Base-by-base conservation (phyloP, 2,113 vertebrate species). In the Gorilla gorilla region DNA sequence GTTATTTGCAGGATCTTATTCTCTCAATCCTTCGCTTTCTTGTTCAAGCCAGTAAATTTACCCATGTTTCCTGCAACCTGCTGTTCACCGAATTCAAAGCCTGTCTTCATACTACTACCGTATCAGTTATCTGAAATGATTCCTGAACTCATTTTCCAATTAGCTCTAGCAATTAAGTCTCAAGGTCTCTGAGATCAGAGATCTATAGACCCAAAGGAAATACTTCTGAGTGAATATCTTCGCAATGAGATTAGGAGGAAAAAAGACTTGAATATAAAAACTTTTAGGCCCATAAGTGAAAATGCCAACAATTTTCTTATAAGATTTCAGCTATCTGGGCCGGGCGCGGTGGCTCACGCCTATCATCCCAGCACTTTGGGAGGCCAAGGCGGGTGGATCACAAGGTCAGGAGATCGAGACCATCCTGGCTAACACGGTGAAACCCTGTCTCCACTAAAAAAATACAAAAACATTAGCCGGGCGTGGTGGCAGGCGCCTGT, bases 81-180 rank as follows among this genome's bases (percentile, higher is more conserved):
- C 32, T 98, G 99, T 64, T 99, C 99, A 59, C 99, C 99, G 48
- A 99, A 98, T 95, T 99, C 99, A 66, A 99, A 99, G 5, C 99
- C 99, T 95, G 98, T 99, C 94, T 98, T 99, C 99, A 99, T 8
- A 99, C 99, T 0, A 99, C 99, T 18, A 98, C 99, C 99, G 99
- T 99, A 99, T 99, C 96, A 99, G 99, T 99, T 30, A 99, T 99
- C 96, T 83, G 90, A 32, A 68, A 18, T 14, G 17, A 25, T 75
- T 9, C 17, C 66, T 35, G 11, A 99, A 96, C 99, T 99, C 99
- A 99, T 99, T 98, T 97, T n/a, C 90, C 57, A 48, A 27, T 22
- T 35, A 9, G 40, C 30, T 17, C 0, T 14, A 55, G 18, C 10
- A 27, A 10, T 1, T 11, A 23, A n/a, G 32, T 6, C n/a, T 17